phyloP scores from a whole-genome alignment of 2,113 vertebrate genomes.

The Daphoenositta chrysoptera region DNA sequence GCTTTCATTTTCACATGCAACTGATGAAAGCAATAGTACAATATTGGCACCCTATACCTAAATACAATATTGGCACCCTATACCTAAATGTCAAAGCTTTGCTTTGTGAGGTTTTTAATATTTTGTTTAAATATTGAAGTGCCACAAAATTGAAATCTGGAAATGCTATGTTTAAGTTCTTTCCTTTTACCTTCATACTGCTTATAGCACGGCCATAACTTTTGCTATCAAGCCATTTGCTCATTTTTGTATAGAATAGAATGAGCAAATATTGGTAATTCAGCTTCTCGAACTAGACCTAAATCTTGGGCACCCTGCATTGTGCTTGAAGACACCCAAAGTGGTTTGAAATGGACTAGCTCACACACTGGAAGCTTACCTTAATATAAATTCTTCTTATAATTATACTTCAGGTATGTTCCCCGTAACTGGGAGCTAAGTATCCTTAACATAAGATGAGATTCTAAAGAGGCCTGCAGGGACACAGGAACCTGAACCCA shows the following conservation, averaged over 20 bases:
- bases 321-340: background rate
- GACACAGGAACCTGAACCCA: background rate
- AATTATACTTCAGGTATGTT: background rate
- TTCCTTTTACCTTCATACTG: background rate
- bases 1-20: background rate
- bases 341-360: background rate
- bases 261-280: background rate
- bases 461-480: background rate
- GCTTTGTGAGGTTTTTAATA: background rate
- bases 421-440: background rate
- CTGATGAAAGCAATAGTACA: background rate
- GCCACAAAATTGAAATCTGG: background rate
- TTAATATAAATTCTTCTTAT: background rate
- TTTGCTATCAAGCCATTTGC: background rate
- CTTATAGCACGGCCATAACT: background rate
- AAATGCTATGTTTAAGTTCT: conserved; percentile 45
- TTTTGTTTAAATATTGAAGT: conserved; percentile 40
- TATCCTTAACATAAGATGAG: background rate
- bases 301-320: accelerated
- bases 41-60: conserved; percentile 28
- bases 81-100: conserved; percentile 59
- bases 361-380: background rate
- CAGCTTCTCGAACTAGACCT: background rate
- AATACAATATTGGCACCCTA: conserved; percentile 42
- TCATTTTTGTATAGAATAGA: background rate